Percentiles rank a stretch among this genome's conserved stretches.
Evolutionary conservation across 2,797 vertebrate species (phyloP).

Genomic region (Paramormyrops hopkinsi): DNA sequence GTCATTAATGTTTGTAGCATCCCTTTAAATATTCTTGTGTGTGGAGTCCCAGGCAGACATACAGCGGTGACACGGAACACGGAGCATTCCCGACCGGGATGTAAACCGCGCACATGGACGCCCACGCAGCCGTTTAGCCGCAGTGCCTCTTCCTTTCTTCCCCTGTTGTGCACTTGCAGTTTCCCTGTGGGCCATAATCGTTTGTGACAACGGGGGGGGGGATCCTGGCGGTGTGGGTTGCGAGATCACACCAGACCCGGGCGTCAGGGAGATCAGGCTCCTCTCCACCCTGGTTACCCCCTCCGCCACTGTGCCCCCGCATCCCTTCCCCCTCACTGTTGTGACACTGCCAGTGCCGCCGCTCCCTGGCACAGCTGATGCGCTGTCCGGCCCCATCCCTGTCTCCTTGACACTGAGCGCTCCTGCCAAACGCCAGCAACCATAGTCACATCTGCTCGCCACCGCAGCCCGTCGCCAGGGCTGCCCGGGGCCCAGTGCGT

Average conservation of each 20-base stretch:
- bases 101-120: not conserved
- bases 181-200: constrained; percentile 39
- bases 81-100: too few species aligned
- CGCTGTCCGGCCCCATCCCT: constrained; percentile 86
- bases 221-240: constrained; percentile 43
- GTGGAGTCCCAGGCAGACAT: not conserved
- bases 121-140: constrained; percentile 30
- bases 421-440: constrained; percentile 98
- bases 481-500: constrained; percentile 57
- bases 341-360: constrained; percentile 59
- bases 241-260: constrained; percentile 34
- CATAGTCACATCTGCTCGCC: constrained; percentile 96
- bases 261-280: constrained; percentile 43
- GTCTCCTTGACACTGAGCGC: constrained; percentile 89
- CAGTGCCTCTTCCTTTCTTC: constrained; percentile 14
- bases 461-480: constrained; percentile 64
- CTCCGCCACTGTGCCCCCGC: constrained; percentile 35
- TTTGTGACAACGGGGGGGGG: constrained; percentile 41
- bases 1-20: not conserved
- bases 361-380: constrained; percentile 82
- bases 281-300: constrained; percentile 49
- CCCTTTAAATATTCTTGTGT: not conserved
- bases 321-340: constrained; percentile 28
- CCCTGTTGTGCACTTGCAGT: constrained; percentile 49
- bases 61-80: not conserved